Percentiles rank a stretch among this genome's conserved stretches.
Evolutionary conservation across 2,113 vertebrate species (phyloP).

Genomic region (Nothoprocta pentlandii): DNA sequence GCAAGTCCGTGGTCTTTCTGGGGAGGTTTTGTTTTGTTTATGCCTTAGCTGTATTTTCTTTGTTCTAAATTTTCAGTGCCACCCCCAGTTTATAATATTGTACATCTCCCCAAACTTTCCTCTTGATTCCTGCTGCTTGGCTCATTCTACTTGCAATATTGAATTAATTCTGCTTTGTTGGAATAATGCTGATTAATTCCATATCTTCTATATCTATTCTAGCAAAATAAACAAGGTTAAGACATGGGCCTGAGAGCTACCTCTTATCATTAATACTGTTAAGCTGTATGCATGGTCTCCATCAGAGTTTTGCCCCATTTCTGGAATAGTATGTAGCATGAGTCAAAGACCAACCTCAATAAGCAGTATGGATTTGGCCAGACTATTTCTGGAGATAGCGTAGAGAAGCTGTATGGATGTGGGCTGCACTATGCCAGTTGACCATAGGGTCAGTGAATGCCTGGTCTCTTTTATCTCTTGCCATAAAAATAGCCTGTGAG

Average conservation of each 20-base stretch:
- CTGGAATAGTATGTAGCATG: not conserved
- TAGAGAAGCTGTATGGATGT: not conserved
- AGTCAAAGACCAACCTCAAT: not conserved
- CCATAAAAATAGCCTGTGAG: not conserved
- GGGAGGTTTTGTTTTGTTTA: constrained; percentile 43
- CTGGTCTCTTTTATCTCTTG: not conserved
- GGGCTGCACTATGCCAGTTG: not conserved
- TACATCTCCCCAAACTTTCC: constrained; percentile 1
- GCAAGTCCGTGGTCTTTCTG: not conserved
- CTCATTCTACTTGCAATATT: not conserved
- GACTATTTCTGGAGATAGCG: not conserved
- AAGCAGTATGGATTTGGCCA: not conserved
- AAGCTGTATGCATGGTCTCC: not conserved
- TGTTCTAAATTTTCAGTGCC: constrained; percentile 4
- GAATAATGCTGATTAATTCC: not conserved
- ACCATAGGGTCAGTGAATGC: not conserved
- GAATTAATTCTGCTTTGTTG: not conserved
- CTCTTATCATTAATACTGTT: not conserved
- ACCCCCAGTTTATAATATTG: constrained; percentile 22
- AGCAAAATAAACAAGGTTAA: not conserved
- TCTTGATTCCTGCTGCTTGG: not conserved
- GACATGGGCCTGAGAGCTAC: not conserved
- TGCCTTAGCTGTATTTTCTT: constrained; percentile 3
- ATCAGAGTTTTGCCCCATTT: not conserved
- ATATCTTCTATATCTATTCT: not conserved